phyloP scores from a whole-genome alignment of 2,888 invertebrate genomes.

The Callyntrura guangdongensis region DNA sequence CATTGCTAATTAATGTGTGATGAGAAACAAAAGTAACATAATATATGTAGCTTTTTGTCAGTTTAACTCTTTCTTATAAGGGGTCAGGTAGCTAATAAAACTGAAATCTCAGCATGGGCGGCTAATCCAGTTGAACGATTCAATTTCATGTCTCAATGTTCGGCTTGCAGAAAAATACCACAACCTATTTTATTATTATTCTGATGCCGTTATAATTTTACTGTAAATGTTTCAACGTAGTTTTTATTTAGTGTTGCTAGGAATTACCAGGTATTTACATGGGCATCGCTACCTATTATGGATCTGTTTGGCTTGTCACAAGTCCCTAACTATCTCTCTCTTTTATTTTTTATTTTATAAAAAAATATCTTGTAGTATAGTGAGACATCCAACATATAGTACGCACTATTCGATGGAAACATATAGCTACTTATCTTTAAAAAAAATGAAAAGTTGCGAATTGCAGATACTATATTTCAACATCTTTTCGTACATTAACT shows the following conservation, averaged over 20 bases:
- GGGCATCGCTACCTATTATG: too few relatives aligned
- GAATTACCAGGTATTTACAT: too few relatives aligned
- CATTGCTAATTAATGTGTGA: not conserved
- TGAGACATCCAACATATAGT: not conserved
- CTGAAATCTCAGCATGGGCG: not conserved
- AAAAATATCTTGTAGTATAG: not conserved
- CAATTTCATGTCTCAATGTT: not conserved
- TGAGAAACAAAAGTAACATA: not conserved
- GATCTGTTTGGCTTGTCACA: too few relatives aligned
- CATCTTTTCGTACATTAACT: not conserved
- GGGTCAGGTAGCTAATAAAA: not conserved
- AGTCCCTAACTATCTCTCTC: too few relatives aligned
- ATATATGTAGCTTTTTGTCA: conserved; percentile 21
- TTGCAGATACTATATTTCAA: not conserved
- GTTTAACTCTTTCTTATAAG: not conserved
- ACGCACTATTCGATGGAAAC: not conserved
- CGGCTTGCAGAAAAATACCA: conserved; percentile 10
- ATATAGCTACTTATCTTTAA: not conserved
- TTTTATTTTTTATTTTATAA: too few relatives aligned
- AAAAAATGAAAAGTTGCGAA: not conserved
- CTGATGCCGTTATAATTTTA: not conserved
- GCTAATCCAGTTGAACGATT: not conserved
- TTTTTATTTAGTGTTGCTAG: too few relatives aligned
- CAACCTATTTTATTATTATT: not conserved
- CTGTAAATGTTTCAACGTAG: not conserved